Conservation (phyloP, 2,113 vertebrate genomes). For the Gymnocephalus cernua region DNA sequence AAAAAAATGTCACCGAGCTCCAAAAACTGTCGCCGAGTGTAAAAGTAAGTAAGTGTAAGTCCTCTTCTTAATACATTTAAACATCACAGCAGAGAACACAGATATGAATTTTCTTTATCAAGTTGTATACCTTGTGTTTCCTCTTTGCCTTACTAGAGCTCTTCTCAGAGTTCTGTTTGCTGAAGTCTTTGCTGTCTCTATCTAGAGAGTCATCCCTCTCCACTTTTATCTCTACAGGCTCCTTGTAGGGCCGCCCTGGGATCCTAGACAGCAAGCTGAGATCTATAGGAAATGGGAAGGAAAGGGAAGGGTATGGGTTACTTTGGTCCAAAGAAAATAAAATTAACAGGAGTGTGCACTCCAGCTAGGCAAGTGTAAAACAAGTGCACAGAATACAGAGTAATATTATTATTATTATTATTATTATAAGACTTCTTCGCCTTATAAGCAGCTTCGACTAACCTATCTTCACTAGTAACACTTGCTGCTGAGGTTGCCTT, state of each 20-base stretch:
- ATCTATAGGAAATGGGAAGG: slow-evolving; percentile 77
- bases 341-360: background rate
- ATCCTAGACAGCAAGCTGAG: slow-evolving; percentile 93
- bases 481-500: slow-evolving; percentile 73
- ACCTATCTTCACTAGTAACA: slow-evolving; percentile 94
- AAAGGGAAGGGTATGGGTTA: slow-evolving; percentile 27
- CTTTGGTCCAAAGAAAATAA: slow-evolving; percentile 46
- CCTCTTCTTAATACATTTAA: background rate
- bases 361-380: background rate
- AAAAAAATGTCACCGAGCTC: no score
- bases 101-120: background rate
- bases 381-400: background rate
- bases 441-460: slow-evolving; percentile 3
- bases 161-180: slow-evolving; percentile 91
- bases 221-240: slow-evolving; percentile 87
- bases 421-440: background rate
- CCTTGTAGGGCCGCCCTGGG: slow-evolving; percentile 94
- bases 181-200: slow-evolving; percentile 88
- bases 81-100: background rate
- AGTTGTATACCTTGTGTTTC: slow-evolving; percentile 91
- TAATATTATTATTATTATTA: no score
- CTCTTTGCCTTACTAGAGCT: slow-evolving; percentile 92
- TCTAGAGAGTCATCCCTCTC: slow-evolving; percentile 90
- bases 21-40: no score
- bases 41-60: no score